Evolutionary conservation across 2,888 invertebrate genomes (phyloP), one percentile per base, ranked within the genome.

Genomic region (Morinoia aosen): DNA sequence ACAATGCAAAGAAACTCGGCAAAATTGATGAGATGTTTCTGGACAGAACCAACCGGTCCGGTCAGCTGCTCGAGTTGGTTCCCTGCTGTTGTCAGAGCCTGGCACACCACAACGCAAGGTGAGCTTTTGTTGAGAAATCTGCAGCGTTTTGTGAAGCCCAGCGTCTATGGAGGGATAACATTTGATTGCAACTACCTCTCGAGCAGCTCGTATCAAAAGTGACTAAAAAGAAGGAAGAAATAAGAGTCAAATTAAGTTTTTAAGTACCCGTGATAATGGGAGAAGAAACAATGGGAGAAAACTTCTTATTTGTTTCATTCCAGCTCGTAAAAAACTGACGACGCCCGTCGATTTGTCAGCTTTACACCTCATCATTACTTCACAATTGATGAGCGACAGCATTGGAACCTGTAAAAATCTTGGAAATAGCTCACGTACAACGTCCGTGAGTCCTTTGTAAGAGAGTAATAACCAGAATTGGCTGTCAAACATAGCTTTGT

Each of bases 1-100:
- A 90, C 90, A 90, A 90, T 90, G 90, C 90, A 90, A 76, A 76
- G 76, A 76, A 76, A 76, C 76, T 76, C 76, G 25, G 33, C 76
- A 76, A 76, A 76, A 76, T 76, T 76, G 76, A 76, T 76, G 76
- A 19, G 76, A 76, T 33, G 33, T 76, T 16, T 76, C 76, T 16
- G 76, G 76, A 76, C 19, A 76, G 33, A 76, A 33, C 76, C 25
- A 16, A 33, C 76, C 25, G 25, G 16, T 76, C 25, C 19, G 33
- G 33, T 33, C 33, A 16, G 25, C 19, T 76, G 76, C 76, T 76
- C 25, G 33, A 76, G 25, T 76, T 16, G 8, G 33, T 25, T 33
- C 25, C 12, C 25, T 76, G 19, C 12, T 61, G 76, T 2, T 76
- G 33, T 33, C 10, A 76, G 2, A 25, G 76, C 33, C 3, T 25